Conservation (phyloP, 2,113 vertebrate genomes). For the Panthera tigris region DNA sequence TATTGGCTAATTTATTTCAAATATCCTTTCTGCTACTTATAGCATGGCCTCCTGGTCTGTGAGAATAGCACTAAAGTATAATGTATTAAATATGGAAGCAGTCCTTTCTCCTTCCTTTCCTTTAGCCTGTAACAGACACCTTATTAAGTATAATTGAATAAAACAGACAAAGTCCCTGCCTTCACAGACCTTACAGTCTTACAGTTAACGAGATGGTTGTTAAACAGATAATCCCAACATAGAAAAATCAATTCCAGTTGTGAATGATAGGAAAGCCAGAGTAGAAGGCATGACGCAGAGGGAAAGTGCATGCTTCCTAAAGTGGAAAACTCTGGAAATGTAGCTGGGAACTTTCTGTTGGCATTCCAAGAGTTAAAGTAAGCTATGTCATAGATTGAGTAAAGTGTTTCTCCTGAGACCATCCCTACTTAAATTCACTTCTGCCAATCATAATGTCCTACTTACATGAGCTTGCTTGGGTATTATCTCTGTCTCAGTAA, state of each 20-base stretch:
- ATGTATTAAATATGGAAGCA: neutral
- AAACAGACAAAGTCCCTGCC: neutral
- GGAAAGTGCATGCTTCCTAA: neutral
- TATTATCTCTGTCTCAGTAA: slow-evolving; percentile 56
- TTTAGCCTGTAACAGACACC: neutral
- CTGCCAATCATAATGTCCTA: slow-evolving; percentile 74
- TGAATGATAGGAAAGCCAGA: neutral
- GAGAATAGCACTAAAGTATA: neutral
- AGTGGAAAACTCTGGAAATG: neutral
- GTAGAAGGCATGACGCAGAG: neutral
- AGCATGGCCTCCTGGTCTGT: neutral
- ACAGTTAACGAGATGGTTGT: neutral
- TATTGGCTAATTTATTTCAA: neutral
- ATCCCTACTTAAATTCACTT: slow-evolving; percentile 54
- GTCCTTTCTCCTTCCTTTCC: neutral
- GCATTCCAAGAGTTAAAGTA: slow-evolving; percentile 54
- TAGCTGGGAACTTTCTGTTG: neutral
- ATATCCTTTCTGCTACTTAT: neutral
- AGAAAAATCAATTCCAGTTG: neutral
- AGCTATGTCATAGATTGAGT: slow-evolving; percentile 41
- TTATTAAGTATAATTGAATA: neutral
- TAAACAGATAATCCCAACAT: neutral
- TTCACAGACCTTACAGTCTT: neutral
- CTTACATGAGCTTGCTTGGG: neutral
- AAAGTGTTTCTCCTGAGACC: slow-evolving; percentile 58